Percentiles rank a stretch among this genome's conserved stretches.
Conservation (phyloP, 2,888 invertebrate genomes). For the Ichneumoninae sp. region DNA sequence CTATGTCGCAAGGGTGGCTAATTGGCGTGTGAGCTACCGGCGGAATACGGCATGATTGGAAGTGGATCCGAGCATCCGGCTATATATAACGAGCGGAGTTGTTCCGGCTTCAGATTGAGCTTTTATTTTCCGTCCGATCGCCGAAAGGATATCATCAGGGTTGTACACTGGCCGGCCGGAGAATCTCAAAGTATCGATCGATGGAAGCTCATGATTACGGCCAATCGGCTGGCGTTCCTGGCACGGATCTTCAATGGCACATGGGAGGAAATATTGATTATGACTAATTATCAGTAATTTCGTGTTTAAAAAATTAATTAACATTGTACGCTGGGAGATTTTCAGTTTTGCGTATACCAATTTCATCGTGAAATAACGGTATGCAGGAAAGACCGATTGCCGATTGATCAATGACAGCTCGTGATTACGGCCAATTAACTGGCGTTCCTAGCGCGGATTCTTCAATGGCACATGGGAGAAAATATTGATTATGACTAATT, state of each 20-base stretch:
- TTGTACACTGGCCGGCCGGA: background rate
- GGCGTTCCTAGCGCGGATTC: background rate
- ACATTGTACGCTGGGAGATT: no score
- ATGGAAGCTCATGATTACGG: background rate
- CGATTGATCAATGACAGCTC: background rate
- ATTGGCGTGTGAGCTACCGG: conserved; percentile 60
- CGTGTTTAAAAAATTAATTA: no score
- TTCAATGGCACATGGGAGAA: no score
- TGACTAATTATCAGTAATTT: no score
- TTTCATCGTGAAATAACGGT: no score
- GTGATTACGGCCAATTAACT: background rate
- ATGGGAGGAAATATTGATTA: no score
- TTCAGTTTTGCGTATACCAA: no score
- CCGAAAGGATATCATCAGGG: background rate
- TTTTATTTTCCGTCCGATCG: conserved; percentile 2
- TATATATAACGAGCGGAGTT: conserved; percentile 8
- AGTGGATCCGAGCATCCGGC: conserved; percentile 50
- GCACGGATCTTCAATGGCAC: no score
- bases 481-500: no score
- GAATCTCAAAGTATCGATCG: background rate
- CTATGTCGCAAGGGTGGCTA: conserved; percentile 64
- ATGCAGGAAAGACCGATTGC: no score
- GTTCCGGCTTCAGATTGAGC: background rate
- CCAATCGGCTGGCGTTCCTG: background rate
- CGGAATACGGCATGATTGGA: conserved; percentile 60